Conservation (phyloP, 2,113 vertebrate genomes). For the Periophthalmodon schlosseri region DNA sequence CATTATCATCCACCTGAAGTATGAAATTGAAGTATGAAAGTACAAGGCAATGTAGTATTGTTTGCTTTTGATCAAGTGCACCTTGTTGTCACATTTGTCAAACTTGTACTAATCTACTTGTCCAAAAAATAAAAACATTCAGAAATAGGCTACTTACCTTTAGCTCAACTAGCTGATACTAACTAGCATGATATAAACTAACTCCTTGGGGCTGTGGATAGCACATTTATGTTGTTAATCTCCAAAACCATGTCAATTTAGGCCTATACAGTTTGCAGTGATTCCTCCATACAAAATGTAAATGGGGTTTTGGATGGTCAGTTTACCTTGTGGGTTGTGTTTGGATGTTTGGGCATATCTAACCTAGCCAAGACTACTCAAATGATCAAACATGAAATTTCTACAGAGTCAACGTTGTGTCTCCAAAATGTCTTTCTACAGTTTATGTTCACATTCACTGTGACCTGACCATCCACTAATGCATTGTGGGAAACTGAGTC, state of each 20-base stretch:
- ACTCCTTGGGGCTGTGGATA: too few species aligned
- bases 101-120: neutral
- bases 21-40: neutral
- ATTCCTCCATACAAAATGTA: neutral
- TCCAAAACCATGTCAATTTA: neutral
- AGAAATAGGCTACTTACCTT: too few species aligned
- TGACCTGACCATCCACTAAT: neutral
- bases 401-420: neutral
- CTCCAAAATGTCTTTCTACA: neutral
- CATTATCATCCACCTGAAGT: neutral
- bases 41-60: neutral
- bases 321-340: neutral
- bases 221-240: neutral
- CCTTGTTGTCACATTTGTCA: neutral
- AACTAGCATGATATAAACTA: neutral
- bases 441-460: neutral
- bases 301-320: neutral
- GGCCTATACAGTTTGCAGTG: neutral
- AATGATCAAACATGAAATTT: neutral
- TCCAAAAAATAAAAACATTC: too few species aligned
- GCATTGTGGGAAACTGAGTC: constrained; percentile 9
- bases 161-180: neutral
- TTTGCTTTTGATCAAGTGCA: too few species aligned
- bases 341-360: neutral
- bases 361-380: neutral